Evolutionary conservation across 2,888 invertebrate genomes (phyloP).

Genomic region (Sphinx pinastri): DNA sequence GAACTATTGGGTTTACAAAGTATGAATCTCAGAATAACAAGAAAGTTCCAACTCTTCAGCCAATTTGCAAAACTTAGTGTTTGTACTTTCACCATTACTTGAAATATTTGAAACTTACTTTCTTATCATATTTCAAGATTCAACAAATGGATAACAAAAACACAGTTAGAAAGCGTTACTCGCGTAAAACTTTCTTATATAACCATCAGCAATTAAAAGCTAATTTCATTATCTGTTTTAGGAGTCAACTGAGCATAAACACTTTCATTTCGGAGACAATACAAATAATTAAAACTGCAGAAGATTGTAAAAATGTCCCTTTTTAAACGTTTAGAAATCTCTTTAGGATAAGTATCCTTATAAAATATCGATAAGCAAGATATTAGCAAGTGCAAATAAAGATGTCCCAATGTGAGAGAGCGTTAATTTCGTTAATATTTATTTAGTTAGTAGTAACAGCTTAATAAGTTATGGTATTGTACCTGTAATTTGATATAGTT

Average conservation of each 20-base stretch:
- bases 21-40: not conserved
- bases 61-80: not conserved
- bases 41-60: not conserved
- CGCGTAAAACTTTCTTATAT: constrained; percentile 25
- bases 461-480: no score
- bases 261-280: constrained; percentile 29
- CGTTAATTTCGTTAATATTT: not conserved
- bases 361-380: no score
- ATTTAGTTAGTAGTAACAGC: no score
- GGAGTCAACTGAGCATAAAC: constrained; percentile 23
- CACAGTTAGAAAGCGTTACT: constrained; percentile 28
- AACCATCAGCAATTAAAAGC: constrained; percentile 23
- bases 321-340: constrained; percentile 10
- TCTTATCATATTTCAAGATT: constrained; percentile 28
- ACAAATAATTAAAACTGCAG: constrained; percentile 7
- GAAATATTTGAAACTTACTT: constrained; percentile 23
- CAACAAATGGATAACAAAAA: constrained; percentile 26
- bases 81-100: constrained; percentile 22
- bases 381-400: constrained; percentile 25
- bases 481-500: no score
- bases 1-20: no score
- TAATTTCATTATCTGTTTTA: constrained; percentile 25
- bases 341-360: not conserved
- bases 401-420: not conserved
- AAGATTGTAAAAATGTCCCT: constrained; percentile 4